Evolutionary conservation across 2,888 invertebrate species (phyloP), one percentile per base, ranked within the genome.

Genomic region (Suillia variegata): DNA sequence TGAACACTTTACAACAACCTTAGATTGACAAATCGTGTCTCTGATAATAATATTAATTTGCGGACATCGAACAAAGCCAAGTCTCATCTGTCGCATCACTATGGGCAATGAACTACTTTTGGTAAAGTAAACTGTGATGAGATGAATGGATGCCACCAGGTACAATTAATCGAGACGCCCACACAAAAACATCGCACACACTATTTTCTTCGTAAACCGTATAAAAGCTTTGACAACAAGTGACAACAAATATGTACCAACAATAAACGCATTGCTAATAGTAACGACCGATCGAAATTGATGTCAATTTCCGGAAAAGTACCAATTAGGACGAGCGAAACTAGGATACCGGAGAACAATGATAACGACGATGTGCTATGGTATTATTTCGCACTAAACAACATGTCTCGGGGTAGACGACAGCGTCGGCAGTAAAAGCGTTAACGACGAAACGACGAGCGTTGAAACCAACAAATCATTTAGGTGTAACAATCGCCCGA

Each of bases 101-200:
- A 70, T 59, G 64, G 69, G 65, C 59, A 63, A 71, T 70, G 69
- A 63, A 67, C 70, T 67, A 70, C 64, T 67, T 54, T 54, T 24
- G 24, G 54, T 10, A 17, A 5, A 38, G 38, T 4, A 38, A 10
- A n/a, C 15, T 38, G 31, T 31, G 31, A 6, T 6, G 31, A 6
- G 31, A 31, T 31, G 31, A 8, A 12, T 12, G 31, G 12, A 31
- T n/a, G 26, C 26, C 26, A 26, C 26, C 26, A 26, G 26, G 6
- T 10, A 5, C 6, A 26, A 26, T 26, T 26, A 26, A 26, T 26
- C 10, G 5, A 26, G 10, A 38, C 38, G 15, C n/a, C n/a, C 13
- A 38, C 38, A 45, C 45, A 20, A 8, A n/a, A 38, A n/a, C 38
- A n/a, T n/a, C n/a, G n/a, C n/a, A n/a, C n/a, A n/a, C 38, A 38